phyloP scores from a whole-genome alignment of 2,888 invertebrate species.

The Synanthedon vespiformis region DNA sequence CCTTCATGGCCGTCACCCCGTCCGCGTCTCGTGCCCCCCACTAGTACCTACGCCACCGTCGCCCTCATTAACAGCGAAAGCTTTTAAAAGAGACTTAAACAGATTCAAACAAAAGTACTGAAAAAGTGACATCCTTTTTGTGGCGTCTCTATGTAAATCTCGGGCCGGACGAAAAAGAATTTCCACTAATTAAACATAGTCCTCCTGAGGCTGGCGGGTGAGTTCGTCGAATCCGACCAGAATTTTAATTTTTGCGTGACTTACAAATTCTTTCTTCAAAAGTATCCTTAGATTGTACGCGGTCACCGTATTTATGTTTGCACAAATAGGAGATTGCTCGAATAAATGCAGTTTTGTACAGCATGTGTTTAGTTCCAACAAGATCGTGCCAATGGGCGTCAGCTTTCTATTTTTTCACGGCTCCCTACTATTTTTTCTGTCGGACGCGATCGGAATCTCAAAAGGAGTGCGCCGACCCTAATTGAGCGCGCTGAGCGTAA shows the following conservation, averaged over 20 bases:
- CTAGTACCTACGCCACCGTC: conserved; percentile 32
- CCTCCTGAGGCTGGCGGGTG: conserved; percentile 30
- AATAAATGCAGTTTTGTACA: conserved; percentile 38
- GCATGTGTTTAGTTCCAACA: conserved; percentile 41
- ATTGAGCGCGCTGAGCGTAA: conserved; percentile 22
- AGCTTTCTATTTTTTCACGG: conserved; percentile 33
- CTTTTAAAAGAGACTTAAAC: conserved; percentile 60
- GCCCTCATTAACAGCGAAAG: conserved; percentile 58
- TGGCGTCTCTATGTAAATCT: conserved; percentile 61
- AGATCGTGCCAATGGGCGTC: conserved; percentile 51
- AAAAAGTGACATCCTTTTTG: conserved; percentile 58
- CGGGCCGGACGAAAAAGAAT: conserved; percentile 43
- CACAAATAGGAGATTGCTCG: background rate
- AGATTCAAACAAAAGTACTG: conserved; percentile 58
- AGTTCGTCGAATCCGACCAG: conserved; percentile 37
- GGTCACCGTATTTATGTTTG: background rate
- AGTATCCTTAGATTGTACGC: conserved; percentile 14
- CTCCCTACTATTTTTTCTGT: conserved; percentile 29
- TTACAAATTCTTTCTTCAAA: conserved; percentile 34
- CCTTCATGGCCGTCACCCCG: conserved; percentile 11
- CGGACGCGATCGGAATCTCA: conserved; percentile 30
- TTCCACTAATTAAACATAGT: conserved; percentile 56
- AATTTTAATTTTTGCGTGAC: conserved; percentile 43
- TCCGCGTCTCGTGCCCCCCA: conserved; percentile 9
- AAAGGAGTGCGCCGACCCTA: conserved; percentile 34